Evolutionary conservation across 2,797 vertebrate species (phyloP).

Genomic region (Xyrichtys novacula): DNA sequence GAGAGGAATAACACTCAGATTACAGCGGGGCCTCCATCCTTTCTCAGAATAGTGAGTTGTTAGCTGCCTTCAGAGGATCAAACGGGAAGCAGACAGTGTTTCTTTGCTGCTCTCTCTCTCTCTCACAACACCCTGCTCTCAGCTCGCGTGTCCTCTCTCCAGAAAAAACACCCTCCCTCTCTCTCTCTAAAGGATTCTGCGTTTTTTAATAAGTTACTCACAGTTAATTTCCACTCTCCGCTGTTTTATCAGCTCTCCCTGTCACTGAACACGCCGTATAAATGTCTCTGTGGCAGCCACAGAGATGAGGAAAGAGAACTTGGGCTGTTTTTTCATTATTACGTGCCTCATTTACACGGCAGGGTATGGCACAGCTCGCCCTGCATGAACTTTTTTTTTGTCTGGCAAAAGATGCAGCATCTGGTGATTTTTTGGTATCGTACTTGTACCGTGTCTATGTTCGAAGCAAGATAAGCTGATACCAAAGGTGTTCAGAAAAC

Average conservation of each 20-base stretch:
- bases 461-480: neutral
- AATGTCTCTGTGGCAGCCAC: slow-evolving; percentile 1
- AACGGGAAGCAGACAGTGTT: slow-evolving; percentile 28
- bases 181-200: neutral
- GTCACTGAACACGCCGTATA: slow-evolving; percentile 10
- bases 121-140: slow-evolving; percentile 23
- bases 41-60: slow-evolving; percentile 7
- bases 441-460: neutral
- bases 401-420: neutral
- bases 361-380: too few species aligned
- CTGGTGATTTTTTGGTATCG: neutral
- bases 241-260: slow-evolving; percentile 15
- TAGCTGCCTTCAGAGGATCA: slow-evolving; percentile 24
- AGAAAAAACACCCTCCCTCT: slow-evolving; percentile 40
- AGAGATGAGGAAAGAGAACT: slow-evolving; percentile 2
- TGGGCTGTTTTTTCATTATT: neutral
- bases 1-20: slow-evolving; percentile 1
- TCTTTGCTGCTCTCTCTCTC: slow-evolving; percentile 50
- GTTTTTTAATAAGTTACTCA: slow-evolving; percentile 1
- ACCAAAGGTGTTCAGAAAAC: neutral
- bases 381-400: neutral
- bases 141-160: slow-evolving; percentile 6
- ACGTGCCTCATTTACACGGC: neutral
- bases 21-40: slow-evolving; percentile 14
- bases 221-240: neutral